Base-by-base conservation (phyloP, 2,888 invertebrate genomes). In the Athrips mouffetella region DNA sequence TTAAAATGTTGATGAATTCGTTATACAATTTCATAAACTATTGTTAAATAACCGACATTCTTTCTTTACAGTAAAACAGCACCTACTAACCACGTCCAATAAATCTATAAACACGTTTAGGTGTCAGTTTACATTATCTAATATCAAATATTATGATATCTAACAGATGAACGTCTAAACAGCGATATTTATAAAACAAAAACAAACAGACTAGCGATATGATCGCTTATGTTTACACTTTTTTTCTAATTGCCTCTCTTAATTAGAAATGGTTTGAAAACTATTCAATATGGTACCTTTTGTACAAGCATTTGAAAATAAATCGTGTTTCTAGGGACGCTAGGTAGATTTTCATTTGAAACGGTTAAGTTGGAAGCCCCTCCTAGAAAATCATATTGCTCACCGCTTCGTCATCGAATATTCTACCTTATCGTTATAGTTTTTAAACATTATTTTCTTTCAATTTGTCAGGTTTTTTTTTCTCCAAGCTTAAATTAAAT, bases 151-250 rank as follows among this genome's bases (percentile, higher is more conserved):
- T 65, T 64, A 64, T 61, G 56, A 62, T 60, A 50, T 54, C 53
- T 59, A 52, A 46, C 51, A 45, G 54, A 53, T 45, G 47, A 3
- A 11, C 31, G 44, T 42, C 44, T 48, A 49, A 49, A 45, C 60
- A 50, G 41, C 31, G 31, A 45, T 61, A 61, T 60, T 62, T 60
- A 60, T 58, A 55, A 60, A 65, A 60, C 59, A 65, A 59, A 60
- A 52, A 60, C 46, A 52, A 51, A 46, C 20, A 39, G 21, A 52
- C 21, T 23, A 15, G 21, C 18, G 48, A 60, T 60, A 58, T 47
- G 49, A 58, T 57, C 58, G 42, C 30, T 50, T 46, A 51, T 53
- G 52, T 55, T 53, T 52, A 49, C 40, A 51, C 47, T 52, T 46
- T 54, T 55, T 48, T 56, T 18, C n/a, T 42, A 42, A 42, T 40